Conservation (phyloP, 2,797 vertebrate genomes). For the Sternotherus odoratus region DNA sequence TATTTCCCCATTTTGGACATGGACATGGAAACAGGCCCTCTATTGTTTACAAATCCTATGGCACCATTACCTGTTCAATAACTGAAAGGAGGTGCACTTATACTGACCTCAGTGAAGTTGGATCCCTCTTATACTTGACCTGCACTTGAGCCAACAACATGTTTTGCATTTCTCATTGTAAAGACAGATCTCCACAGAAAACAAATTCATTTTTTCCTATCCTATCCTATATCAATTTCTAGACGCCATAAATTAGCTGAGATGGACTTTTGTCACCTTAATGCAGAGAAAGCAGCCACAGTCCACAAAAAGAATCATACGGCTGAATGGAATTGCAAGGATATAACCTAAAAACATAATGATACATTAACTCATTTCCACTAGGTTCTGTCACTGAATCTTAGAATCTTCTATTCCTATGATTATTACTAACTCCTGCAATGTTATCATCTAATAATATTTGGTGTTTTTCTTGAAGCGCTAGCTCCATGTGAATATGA, state of each 20-base stretch:
- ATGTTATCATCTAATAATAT: background rate
- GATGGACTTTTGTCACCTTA: background rate
- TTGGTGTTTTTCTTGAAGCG: background rate
- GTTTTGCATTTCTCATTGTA: rapidly evolving
- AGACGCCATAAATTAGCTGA: background rate
- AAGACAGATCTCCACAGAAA: background rate
- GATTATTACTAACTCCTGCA: background rate
- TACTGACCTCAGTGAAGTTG: background rate
- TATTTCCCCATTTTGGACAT: background rate
- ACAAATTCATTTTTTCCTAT: background rate
- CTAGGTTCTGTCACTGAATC: background rate
- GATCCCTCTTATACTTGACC: background rate
- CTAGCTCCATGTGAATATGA: background rate
- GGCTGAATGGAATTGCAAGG: background rate
- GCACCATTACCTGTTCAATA: background rate
- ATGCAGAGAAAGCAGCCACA: background rate
- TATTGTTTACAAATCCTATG: background rate
- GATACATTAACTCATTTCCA: background rate
- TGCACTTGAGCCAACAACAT: background rate
- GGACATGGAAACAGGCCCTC: background rate
- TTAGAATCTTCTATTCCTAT: background rate
- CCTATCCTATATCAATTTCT: background rate
- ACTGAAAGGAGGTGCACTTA: background rate
- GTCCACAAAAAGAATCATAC: background rate
- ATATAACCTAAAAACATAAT: background rate